Conservation (phyloP, 2,797 vertebrate species). For the Tangara arthus region DNA sequence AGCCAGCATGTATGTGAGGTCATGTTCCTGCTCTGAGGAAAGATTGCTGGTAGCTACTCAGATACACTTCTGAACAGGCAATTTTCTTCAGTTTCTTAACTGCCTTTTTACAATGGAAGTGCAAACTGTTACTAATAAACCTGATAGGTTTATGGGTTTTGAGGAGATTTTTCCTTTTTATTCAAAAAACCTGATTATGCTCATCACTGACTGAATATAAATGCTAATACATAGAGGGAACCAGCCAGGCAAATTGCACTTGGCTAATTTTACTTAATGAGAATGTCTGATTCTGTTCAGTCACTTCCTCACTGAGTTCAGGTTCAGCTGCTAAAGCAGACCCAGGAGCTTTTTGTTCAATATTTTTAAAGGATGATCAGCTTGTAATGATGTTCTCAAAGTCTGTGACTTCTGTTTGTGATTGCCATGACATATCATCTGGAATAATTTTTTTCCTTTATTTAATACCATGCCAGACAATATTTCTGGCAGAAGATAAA, state of each 20-base stretch:
- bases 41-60: not conserved
- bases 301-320: not conserved
- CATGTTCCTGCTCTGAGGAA: not conserved
- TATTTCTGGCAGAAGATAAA: not conserved
- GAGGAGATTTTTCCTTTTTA: not conserved
- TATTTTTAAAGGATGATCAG: not conserved
- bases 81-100: not conserved
- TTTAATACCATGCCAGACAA: not conserved
- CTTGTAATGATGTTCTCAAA: not conserved
- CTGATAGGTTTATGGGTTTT: not conserved
- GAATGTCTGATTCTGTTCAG: constrained; percentile 33
- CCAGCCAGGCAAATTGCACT: constrained; percentile 6
- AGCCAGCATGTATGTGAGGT: not conserved
- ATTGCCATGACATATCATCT: not conserved
- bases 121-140: not conserved
- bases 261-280: constrained; percentile 48
- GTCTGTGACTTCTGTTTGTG: not conserved
- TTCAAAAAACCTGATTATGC: not conserved
- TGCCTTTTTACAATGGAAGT: not conserved
- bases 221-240: not conserved
- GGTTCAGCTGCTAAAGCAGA: constrained; percentile 22
- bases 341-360: not conserved
- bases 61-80: not conserved
- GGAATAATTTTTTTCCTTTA: not conserved
- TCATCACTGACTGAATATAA: not conserved